Base-by-base conservation (phyloP, 1,140 invertebrate species). In the Pseudomyrmex dendroicus region DNA sequence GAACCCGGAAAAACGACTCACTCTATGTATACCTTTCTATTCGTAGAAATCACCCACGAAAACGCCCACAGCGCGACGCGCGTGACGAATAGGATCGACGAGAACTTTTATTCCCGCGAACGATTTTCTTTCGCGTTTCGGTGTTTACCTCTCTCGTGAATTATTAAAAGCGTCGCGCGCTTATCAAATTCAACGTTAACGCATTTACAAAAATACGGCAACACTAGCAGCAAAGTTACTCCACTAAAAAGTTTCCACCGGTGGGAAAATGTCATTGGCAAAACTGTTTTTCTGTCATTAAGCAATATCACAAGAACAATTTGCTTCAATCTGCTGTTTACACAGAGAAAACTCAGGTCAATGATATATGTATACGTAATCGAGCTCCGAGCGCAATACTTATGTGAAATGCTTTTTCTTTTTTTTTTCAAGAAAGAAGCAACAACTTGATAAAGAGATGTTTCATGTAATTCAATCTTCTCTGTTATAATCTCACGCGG, bases 11-110 rank as follows among this genome's bases (percentile, higher is more conserved):
- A 63, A 67, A 50, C 52, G 61, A 70, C 7, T 59, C n/a, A 73
- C 25, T 73, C 46, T 63, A 22, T 73, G 48, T 17, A 73, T 13
- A 54, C 70, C 86, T 82, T 88, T 88, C 86, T 89, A 88, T 88
- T 89, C 86, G 84, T 89, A 89, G 87, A 89, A 89, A 89, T 70
- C 78, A 73, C 10, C 22, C 20, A 57, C 54, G 44, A 68, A 64
- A 68, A 77, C 87, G 87, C 86, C 86, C 78, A 88, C 87, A 77
- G 17, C 46, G 48, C 17, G 56, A 61, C 59, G 62, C 50, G 63
- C 76, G 84, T 86, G 84, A 89, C 50, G 76, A 82, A 89, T 84
- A 74, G 84, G 72, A 88, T 73, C 57, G 83, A 84, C 84, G 82
- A 86, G 82, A 82, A 78, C 82, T 86, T 35, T 89, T 68, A 86